A percentile compares a stretch with the other conserved stretches of the same genome.
phyloP scores from a whole-genome alignment of 2,797 vertebrate species.

The Glossophaga mutica region DNA sequence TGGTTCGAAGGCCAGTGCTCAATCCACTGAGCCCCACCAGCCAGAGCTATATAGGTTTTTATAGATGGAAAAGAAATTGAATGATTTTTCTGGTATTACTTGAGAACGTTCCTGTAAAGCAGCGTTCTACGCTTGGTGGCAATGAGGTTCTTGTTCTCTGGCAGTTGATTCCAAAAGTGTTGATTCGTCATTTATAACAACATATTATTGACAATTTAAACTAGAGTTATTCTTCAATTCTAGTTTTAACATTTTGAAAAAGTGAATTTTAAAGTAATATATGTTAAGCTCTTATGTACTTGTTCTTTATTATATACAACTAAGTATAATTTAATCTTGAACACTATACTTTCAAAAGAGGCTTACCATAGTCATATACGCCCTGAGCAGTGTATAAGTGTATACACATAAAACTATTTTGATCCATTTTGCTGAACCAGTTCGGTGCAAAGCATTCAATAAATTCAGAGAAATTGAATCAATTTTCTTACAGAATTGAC shows the following conservation, averaged over 20 bases:
- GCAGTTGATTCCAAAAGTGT: neutral
- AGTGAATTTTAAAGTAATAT: neutral
- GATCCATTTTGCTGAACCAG: neutral
- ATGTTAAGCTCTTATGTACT: neutral
- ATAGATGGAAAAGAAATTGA: neutral
- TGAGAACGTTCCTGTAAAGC: neutral
- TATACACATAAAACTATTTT: neutral
- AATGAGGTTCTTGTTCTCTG: neutral
- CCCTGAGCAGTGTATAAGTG: neutral
- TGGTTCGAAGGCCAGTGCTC: too few relatives aligned
- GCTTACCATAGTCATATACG: neutral
- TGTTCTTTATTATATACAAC: neutral
- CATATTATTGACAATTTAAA: neutral
- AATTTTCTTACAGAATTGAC: neutral
- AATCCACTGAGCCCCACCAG: too few relatives aligned
- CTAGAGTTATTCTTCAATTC: neutral
- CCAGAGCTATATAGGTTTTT: neutral
- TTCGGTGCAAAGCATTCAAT: neutral
- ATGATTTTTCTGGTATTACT: neutral
- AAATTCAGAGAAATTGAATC: neutral
- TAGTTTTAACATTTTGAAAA: slow-evolving; percentile 14
- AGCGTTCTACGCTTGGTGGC: neutral
- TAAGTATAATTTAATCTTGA: neutral
- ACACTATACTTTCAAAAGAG: neutral
- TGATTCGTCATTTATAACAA: neutral